These are phyloP conservation scores for Bolborhynchus lineola DNA, from an alignment of 2,113 vertebrate species.

Conservation along the genomic window DNA sequence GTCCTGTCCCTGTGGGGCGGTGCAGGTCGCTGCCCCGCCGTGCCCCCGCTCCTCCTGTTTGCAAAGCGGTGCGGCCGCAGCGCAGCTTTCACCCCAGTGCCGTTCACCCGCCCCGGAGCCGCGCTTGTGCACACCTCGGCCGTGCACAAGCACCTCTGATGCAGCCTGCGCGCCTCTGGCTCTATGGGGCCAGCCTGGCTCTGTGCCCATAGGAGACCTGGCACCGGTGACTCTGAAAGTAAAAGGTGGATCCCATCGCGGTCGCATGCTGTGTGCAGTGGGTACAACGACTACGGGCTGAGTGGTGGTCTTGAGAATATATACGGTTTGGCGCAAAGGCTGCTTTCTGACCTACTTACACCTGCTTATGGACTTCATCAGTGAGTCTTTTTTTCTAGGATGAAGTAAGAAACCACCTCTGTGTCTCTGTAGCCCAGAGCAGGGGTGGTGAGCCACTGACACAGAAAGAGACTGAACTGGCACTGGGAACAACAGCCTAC, in stretches of 20 bases:
- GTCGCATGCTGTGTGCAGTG: background rate
- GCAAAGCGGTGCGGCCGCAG: background rate
- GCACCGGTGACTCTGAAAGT: background rate
- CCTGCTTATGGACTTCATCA: background rate
- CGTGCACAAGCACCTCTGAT: background rate
- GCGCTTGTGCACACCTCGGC: accelerated
- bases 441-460: background rate
- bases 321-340: background rate
- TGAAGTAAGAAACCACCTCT: background rate
- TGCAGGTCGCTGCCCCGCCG: accelerated
- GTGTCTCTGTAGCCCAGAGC: background rate
- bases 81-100: background rate
- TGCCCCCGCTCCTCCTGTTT: background rate
- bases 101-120: background rate
- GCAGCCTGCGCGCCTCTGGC: background rate
- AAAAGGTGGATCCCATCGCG: background rate
- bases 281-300: background rate
- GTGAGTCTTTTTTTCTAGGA: background rate
- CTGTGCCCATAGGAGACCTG: background rate
- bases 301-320: background rate
- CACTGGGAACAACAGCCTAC: background rate
- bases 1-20: background rate
- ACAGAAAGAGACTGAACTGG: background rate
- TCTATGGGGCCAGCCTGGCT: background rate
- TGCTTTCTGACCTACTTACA: background rate